A percentile compares a stretch with the other conserved stretches of the same genome.
Evolutionary conservation across 2,797 vertebrate species (phyloP).

Genomic region (Poecilia picta): DNA sequence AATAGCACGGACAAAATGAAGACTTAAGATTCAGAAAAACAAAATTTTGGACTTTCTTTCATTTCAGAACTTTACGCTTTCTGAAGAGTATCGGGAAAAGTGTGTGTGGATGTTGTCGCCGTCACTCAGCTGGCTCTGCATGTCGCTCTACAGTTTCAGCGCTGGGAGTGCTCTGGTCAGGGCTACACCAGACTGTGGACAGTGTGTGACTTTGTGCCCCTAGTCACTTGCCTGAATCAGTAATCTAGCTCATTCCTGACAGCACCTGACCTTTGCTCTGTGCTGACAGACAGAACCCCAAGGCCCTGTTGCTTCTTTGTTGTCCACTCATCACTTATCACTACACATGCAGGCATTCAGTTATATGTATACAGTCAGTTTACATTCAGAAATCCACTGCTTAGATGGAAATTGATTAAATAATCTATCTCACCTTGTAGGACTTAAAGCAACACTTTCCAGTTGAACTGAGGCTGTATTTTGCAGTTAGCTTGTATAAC

Average conservation of each 20-base stretch:
- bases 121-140: too few relatives aligned
- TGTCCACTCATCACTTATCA: conserved; percentile 60
- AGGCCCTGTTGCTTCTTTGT: conserved; percentile 41
- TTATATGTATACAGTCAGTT: conserved; percentile 17
- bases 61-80: not conserved
- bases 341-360: conserved; percentile 36
- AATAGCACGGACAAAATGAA: not conserved
- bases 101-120: not conserved
- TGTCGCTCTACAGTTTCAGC: not conserved
- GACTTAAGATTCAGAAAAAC: not conserved
- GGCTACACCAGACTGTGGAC: conserved; percentile 43
- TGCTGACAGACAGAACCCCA: conserved; percentile 48
- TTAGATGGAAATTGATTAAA: conserved; percentile 20
- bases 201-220: conserved; percentile 50
- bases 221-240: conserved; percentile 30
- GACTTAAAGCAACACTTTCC: conserved; percentile 29
- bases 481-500: conserved; percentile 60
- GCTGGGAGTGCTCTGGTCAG: not conserved
- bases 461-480: conserved; percentile 52
- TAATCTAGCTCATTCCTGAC: conserved; percentile 45
- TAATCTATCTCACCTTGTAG: conserved; percentile 36
- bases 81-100: not conserved
- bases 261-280: conserved; percentile 52
- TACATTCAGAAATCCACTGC: not conserved
- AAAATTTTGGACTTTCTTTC: not conserved